Base-by-base conservation (phyloP, 2,113 vertebrate species). In the Hypocryptadius cinnamomeus region DNA sequence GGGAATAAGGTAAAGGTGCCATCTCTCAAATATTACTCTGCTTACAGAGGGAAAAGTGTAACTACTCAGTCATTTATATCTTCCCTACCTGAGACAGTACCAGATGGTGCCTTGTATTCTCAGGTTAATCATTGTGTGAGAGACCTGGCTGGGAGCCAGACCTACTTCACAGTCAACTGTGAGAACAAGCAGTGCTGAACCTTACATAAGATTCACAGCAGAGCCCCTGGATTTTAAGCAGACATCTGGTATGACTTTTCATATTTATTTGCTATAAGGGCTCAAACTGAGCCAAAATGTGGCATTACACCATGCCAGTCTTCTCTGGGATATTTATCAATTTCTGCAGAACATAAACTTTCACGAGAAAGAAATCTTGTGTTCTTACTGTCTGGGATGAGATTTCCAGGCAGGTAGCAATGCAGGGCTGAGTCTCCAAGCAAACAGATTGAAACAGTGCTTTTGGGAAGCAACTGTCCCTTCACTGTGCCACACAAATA, bases 81-180 rank as follows among this genome's bases (percentile, higher is more conserved):
- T 93, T 96, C 96, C 76, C 82, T 97, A 97, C 97, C 97, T 98
- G 92, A 96, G 74, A 97, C 89, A 95, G 59, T 71, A 94, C 95
- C 97, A 98, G 97, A 97, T 98, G 98, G 93, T 96, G 69, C 70
- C 68, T 3, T 91, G 87, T 96, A 96, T 90, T 97, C 91, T 97
- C 95, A 95, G 92, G 94, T 96, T 96, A 95, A 97, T 97, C 95
- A 94, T 80, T 96, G 79, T 95, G 72, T 85, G 88, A 97, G 90
- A 97, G 94, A 96, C 92, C 95, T 97, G 96, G 97, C 97, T 93
- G 61, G 13, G 27, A 94, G 97, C 97, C 98, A 98, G 94, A 92
- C 50, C 40, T 79, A 86, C 93, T 96, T 97, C 72, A 85, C 79
- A 93, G 91, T 91, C 84, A 85, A 90, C 93, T 91, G 89, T 90